Base-by-base conservation (phyloP, 2,888 invertebrate genomes). In the Metellina segmentata region DNA sequence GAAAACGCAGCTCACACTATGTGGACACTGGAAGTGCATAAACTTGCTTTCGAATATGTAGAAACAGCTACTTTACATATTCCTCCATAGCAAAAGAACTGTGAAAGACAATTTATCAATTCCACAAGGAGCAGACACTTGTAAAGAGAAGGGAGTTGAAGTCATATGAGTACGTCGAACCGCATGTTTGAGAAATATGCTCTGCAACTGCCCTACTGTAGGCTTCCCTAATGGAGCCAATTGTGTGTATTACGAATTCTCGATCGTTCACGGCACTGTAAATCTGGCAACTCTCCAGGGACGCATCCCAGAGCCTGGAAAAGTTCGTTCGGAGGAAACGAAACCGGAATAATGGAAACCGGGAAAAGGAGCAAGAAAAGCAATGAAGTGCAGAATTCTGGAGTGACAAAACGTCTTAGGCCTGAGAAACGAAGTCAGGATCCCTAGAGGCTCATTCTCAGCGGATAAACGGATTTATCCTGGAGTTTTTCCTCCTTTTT, bases 281-380 rank as follows among this genome's bases (percentile, higher is more conserved):
- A 78, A 78, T 78, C 78, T 78, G 78, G 78, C 78, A 78, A 20
- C 52, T 19, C 78, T 78, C 78, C 78, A 78, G 78, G 51, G 78
- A n/a, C 6, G 78, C 75, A 19, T 75, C 13, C 69, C 13, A 16
- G 11, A 11, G 13, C 13, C 16, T 72, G 20, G 72, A 72, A n/a
- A 19, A 72, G 72, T 78, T 49, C 34, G 34, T 13, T 6, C n/a
- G 52, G 48, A 48, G 48, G 75, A 20, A 75, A 48, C 34, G 49
- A 75, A 75, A 34, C 75, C 48, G 9, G 78, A 78, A 78, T 78
- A 52, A 78, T 52, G 20, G 78, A 52, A 75, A 75, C 75, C 75
- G 75, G 75, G 48, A 34, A 75, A 34, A 9, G 75, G 19, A 34
- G 49, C 75, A 34, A 52, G 78, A 20, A 52, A 78, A 52, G 52